Evolutionary conservation across 2,797 vertebrate genomes (phyloP).

Genomic region (Menidia menidia): DNA sequence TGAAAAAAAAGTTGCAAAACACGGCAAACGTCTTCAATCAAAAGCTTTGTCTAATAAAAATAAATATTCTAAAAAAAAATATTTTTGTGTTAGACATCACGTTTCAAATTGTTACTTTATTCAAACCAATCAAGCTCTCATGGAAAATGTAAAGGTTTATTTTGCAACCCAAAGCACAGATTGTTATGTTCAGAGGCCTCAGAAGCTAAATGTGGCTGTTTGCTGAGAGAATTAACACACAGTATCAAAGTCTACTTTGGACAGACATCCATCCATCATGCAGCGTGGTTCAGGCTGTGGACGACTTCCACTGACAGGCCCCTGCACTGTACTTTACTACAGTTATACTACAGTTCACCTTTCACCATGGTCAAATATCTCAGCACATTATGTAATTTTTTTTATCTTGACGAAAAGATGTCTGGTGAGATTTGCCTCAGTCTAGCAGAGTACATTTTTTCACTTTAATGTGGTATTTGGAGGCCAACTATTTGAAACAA

Average conservation of each 20-base stretch:
- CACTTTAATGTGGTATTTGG: constrained; percentile 8
- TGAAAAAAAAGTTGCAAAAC: too few relatives aligned
- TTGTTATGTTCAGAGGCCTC: constrained; percentile 12
- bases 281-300: not conserved
- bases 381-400: not conserved
- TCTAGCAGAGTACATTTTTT: not conserved
- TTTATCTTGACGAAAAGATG: not conserved
- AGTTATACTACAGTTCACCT: not conserved
- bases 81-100: not conserved
- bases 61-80: not conserved
- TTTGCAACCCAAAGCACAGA: not conserved
- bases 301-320: constrained; percentile 18
- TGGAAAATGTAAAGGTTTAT: not conserved
- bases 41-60: too few relatives aligned
- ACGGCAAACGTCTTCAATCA: too few relatives aligned
- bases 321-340: not conserved
- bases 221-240: constrained; percentile 80
- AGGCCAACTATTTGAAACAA: not conserved
- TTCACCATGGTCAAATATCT: constrained; percentile 1
- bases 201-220: constrained; percentile 66
- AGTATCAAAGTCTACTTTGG: constrained; percentile 59
- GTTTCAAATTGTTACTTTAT: too few relatives aligned
- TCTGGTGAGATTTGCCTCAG: not conserved
- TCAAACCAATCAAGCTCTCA: not conserved
- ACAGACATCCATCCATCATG: constrained; percentile 67